Base-by-base conservation (phyloP, 2,797 vertebrate species). In the Silurus lanzhouensis region DNA sequence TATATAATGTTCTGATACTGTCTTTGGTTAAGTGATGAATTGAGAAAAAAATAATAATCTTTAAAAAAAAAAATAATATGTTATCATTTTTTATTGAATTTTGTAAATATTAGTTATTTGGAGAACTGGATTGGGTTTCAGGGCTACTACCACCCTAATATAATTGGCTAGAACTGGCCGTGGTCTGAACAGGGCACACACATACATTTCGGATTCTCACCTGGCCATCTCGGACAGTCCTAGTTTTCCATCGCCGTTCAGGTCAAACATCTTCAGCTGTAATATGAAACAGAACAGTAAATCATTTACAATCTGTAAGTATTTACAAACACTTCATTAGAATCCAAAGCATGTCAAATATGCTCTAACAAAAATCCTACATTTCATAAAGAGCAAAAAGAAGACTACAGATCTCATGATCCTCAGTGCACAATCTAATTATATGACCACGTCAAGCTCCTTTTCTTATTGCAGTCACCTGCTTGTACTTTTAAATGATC, bases 161-260 rank as follows among this genome's bases (percentile, higher is more conserved):
- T 38, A 38, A 38, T 38, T 38, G 38, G 38, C 38, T 38, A 38
- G 38, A 38, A 38, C 38, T 38, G 38, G 38, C 38, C 38, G 3
- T 38, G 38, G 38, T 38, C 4, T 38, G 38, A 38, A 38, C 38
- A 52, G 48, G 10, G 10, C 58, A 60, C 58, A 60, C 58, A 14
- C 17, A 60, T 4, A 60, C 58, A 60, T 27, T 19, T 9, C 52
- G 10, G n/a, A 5, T 13, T 20, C 95, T 94, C 92, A 99, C 98
- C 98, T 96, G 52, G 98, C 98, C 98, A 99, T 99, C 93, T 99
- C 98, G 0, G 98, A 99, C 83, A 99, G 96, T 44, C 98, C 97
- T 87, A 99, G 92, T 84, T 99, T 99, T 38, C 98, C 98, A 0
- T 99, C 98, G 0, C 97, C 97, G 0, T 99, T 99, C 83, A 97